Conservation (phyloP, 2,113 vertebrate species). For the Trematomus loennbergii region DNA sequence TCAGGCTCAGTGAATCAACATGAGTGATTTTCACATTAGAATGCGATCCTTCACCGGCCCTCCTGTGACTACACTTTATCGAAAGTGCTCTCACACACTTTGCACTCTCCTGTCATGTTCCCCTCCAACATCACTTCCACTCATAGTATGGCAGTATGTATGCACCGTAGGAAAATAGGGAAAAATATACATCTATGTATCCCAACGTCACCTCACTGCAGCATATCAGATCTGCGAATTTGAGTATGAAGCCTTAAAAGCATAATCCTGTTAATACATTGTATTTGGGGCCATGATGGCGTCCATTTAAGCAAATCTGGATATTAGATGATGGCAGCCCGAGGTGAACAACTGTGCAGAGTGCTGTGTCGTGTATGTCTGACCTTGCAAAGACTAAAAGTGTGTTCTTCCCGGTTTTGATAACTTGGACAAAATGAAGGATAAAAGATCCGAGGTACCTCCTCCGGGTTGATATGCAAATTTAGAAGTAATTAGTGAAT, state of each 20-base stretch:
- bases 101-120: constrained; percentile 38
- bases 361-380: constrained; percentile 36
- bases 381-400: constrained; percentile 36
- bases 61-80: constrained; percentile 61
- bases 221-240: constrained; percentile 1
- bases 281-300: not conserved
- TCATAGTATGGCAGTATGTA: not conserved
- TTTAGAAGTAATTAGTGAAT: constrained; percentile 26
- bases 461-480: constrained; percentile 34
- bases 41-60: constrained; percentile 39
- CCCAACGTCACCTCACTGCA: not conserved
- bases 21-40: constrained; percentile 63
- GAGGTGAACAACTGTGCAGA: constrained; percentile 18
- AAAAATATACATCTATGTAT: constrained; percentile 11
- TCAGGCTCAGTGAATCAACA: constrained; percentile 49
- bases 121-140: constrained; percentile 52
- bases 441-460: constrained; percentile 8
- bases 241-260: constrained; percentile 52
- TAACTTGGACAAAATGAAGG: constrained; percentile 16
- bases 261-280: constrained; percentile 48
- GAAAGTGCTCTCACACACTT: constrained; percentile 62
- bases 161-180: constrained; percentile 20
- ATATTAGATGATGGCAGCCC: constrained; percentile 33
- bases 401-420: constrained; percentile 13
- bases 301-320: constrained; percentile 24